Evolutionary conservation across 2,888 invertebrate species (phyloP), one percentile per base, ranked within the genome.

Genomic region (Blera fallax): DNA sequence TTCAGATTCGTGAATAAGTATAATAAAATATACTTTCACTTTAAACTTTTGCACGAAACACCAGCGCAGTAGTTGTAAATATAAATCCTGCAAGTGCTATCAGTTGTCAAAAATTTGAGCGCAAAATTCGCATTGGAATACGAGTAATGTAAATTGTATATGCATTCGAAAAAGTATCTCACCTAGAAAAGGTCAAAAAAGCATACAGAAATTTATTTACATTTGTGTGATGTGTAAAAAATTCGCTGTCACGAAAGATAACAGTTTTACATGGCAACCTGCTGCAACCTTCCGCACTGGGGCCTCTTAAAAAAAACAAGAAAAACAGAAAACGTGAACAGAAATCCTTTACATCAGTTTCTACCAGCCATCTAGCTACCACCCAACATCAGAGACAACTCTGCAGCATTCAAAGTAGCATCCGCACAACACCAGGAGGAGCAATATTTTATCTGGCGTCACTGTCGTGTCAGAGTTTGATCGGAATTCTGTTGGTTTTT

Each of bases 371-470:
- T n/a, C 21, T 54, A 45, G 24, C 37, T 52, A 72, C 73, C 79
- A 73, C 67, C 79, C 76, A 85, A 69, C 81, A 67, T 60, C 76
- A 76, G 70, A 80, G 80, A 80, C 84, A 84, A 74, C 84, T 84
- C 84, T 65, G 76, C 76, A 81, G 56, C 81, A 81, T 85, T 76
- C 76, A 73, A 76, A 85, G 76, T 64, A 85, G 65, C 70, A 85
- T 85, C 85, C 82, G 37, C 73, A 67, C 80, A 58, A 50, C 67
- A 77, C 60, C 87, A 77, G 87, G 73, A 78, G 80, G 72, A 80
- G 78, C 77, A 87, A 87, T 87, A 87, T 87, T 87, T 87, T 87
- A 87, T 87, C 87, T 87, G 85, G 85, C 85, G 85, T 85, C 85
- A 85, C 85, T 85, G 87, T 87, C 82, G 82, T 87, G 87, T 82